Conservation (phyloP, 2,888 invertebrate genomes). For the Philaethria dido region DNA sequence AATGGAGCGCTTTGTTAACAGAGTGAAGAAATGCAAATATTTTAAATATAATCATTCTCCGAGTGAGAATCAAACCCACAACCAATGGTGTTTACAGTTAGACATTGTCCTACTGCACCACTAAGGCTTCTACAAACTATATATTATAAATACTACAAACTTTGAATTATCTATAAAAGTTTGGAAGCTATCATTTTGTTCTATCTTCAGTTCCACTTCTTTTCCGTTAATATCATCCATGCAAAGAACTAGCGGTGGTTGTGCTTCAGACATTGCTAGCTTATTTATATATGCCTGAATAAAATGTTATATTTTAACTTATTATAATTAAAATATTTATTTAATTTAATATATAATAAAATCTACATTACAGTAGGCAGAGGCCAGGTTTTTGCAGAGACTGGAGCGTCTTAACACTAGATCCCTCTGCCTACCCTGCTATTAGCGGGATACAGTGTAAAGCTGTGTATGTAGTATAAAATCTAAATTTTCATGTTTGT, state of each 20-base stretch:
- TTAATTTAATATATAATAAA: too few species aligned
- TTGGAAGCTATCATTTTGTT: conserved; percentile 70
- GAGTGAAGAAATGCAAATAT: conserved; percentile 14
- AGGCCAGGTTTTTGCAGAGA: too few species aligned
- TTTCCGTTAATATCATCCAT: conserved; percentile 71
- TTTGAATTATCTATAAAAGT: conserved; percentile 73
- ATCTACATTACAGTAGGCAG: too few species aligned
- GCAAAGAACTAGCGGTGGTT: conserved; percentile 65
- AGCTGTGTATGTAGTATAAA: too few species aligned
- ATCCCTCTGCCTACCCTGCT: too few species aligned
- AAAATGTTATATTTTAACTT: background rate
- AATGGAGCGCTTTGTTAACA: background rate
- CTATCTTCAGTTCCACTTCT: conserved; percentile 68
- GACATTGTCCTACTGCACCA: too few species aligned
- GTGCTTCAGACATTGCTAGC: conserved; percentile 20
- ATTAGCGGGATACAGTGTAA: too few species aligned
- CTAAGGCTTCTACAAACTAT: background rate
- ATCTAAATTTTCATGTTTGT: too few species aligned
- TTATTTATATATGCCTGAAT: background rate
- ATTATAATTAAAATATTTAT: background rate
- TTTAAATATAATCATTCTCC: too few species aligned
- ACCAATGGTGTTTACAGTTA: too few species aligned
- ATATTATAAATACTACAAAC: conserved; percentile 52
- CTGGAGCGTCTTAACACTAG: too few species aligned
- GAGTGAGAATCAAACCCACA: too few species aligned